phyloP scores from a whole-genome alignment of 2,888 invertebrate species.

The Lasiommata megera region DNA sequence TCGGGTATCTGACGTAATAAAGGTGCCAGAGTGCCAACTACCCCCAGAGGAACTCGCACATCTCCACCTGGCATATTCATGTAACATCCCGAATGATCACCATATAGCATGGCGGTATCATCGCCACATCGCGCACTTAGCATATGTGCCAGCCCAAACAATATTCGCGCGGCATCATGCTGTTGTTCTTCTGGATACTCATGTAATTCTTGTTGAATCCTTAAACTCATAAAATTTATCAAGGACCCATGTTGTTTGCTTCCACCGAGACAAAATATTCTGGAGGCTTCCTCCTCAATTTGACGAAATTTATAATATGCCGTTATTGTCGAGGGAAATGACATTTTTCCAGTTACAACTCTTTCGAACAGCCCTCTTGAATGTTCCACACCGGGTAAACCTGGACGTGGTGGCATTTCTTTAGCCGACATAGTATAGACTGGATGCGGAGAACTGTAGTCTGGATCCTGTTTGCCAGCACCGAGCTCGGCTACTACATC shows the following conservation, averaged over 20 bases:
- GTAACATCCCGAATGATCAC: constrained; percentile 63
- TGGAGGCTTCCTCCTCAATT: constrained; percentile 84
- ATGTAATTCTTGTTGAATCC: constrained; percentile 85
- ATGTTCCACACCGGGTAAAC: constrained; percentile 72
- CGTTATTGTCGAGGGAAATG: constrained; percentile 80
- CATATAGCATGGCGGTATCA: constrained; percentile 74
- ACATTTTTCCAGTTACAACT: constrained; percentile 83
- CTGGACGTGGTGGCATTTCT: constrained; percentile 82
- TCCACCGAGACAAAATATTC: constrained; percentile 82
- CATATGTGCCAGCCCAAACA: constrained; percentile 84
- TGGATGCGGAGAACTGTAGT: constrained; percentile 71
- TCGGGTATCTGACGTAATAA: constrained; percentile 84
- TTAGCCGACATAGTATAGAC: constrained; percentile 83
- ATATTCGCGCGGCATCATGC: constrained; percentile 84
- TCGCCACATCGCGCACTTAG: constrained; percentile 84
- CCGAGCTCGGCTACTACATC: constrained; percentile 89
- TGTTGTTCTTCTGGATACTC: constrained; percentile 85
- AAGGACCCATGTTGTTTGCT: constrained; percentile 83
- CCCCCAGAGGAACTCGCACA: constrained; percentile 83
- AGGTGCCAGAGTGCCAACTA: constrained; percentile 84
- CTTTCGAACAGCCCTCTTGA: constrained; percentile 82
- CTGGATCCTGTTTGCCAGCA: constrained; percentile 83
- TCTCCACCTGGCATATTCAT: constrained; percentile 82
- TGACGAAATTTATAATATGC: constrained; percentile 84
- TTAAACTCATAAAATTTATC: constrained; percentile 83